These are phyloP conservation scores for Acronicta alni DNA, from an alignment of 2,888 invertebrate species.

Conservation along the genomic window DNA sequence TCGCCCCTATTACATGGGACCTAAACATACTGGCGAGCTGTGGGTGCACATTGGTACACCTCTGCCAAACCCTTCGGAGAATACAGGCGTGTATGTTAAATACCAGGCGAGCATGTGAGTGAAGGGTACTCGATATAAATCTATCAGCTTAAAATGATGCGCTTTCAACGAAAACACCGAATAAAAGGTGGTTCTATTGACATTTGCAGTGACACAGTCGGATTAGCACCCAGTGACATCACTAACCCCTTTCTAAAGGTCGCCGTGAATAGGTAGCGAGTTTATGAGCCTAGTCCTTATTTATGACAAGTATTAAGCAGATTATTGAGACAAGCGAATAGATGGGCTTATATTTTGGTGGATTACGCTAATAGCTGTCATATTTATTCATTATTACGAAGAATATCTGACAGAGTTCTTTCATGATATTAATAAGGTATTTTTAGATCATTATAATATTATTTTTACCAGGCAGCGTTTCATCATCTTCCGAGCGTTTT, in stretches of 20 bases:
- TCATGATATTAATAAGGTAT: neutral
- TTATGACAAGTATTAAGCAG: slow-evolving; percentile 37
- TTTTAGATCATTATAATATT: neutral
- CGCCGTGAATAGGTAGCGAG: slow-evolving; percentile 47
- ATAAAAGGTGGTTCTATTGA: slow-evolving; percentile 50
- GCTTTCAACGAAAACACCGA: slow-evolving; percentile 25
- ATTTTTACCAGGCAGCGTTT: neutral
- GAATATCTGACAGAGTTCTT: slow-evolving; percentile 2
- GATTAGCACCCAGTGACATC: slow-evolving; percentile 59
- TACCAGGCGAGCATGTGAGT: neutral
- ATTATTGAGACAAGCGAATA: slow-evolving; percentile 35
- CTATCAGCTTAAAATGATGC: slow-evolving; percentile 5
- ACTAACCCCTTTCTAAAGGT: slow-evolving; percentile 66
- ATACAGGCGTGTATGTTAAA: no score
- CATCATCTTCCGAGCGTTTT: no score
- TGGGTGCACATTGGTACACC: no score
- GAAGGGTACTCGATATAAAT: neutral
- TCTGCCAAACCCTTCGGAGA: no score
- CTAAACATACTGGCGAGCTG: no score
- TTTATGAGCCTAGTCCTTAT: slow-evolving; percentile 47
- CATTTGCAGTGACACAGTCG: slow-evolving; percentile 65
- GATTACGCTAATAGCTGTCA: slow-evolving; percentile 21
- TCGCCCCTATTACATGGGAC: no score
- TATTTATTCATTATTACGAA: neutral
- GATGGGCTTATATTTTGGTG: slow-evolving; percentile 28